Evolutionary conservation across 2,113 vertebrate species (phyloP), one percentile per base, ranked within the genome.

Genomic region (Thryonomys swinderianus): DNA sequence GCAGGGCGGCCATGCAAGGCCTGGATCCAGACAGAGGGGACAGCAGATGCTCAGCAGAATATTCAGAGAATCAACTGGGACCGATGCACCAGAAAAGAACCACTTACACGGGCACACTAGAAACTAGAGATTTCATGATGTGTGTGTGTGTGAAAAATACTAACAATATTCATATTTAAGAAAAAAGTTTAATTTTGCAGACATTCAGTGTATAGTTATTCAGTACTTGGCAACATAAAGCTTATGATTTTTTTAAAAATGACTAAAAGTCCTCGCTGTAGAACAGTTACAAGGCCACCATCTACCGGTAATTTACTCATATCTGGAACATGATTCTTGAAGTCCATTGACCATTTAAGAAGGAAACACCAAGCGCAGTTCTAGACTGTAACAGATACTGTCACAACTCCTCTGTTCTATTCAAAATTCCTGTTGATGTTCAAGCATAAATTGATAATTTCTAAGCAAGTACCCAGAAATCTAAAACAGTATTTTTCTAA

Each of bases 151-250:
- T 12, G 51, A 91, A 95, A 14, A 40, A 86, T 30, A 82, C 14
- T 40, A 51, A 67, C 0, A 51, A 37, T 73, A 79, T 85, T 85
- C 32, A 27, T 20, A 94, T 57, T 34, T 64, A 74, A 94, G 17
- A 81, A 64, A 11, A 76, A 59, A 48, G 14, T 82, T 92, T 79
- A 92, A 88, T 82, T 90, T 45, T 61, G 7, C 73, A 91, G 79
- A 23, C 51, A 42, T 10, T 91, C 25, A 93, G 79, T n/a, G 76
- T 93, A 86, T 17, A 83, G 21, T 93, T 83, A 80, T 80, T 53
- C 61, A 53, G 34, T 84, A 96, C 94, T 80, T 94, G 48, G 79
- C 88, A 91, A 42, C 67, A 71, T 85, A 34, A 64, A 84, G 27
- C 55, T 61, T 80, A 91, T n/a, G 34, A 69, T 73, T 69, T 83